phyloP scores from a whole-genome alignment of 2,888 invertebrate genomes.

The Germaria angustata region DNA sequence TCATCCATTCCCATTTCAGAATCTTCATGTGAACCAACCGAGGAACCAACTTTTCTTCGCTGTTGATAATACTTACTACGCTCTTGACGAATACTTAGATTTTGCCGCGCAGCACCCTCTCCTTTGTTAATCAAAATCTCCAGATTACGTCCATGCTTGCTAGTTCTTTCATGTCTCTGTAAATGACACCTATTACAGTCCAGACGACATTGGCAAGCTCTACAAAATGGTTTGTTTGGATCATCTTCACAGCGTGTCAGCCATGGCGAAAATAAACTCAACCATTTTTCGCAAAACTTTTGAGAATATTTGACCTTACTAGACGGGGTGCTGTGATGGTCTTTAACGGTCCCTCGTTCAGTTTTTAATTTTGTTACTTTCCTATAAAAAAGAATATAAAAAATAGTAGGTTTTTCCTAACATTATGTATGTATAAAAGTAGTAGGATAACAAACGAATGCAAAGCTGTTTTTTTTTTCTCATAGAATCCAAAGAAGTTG shows the following conservation, averaged over 20 bases:
- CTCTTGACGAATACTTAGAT: slow-evolving; percentile 74
- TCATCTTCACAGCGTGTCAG: slow-evolving; percentile 73
- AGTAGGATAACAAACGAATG: slow-evolving; percentile 53
- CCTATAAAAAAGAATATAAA: slow-evolving; percentile 69
- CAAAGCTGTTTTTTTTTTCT: slow-evolving; percentile 47
- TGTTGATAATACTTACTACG: slow-evolving; percentile 76
- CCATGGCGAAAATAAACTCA: slow-evolving; percentile 77
- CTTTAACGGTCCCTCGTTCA: slow-evolving; percentile 66
- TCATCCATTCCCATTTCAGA: slow-evolving; percentile 68
- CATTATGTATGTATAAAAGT: slow-evolving; percentile 38
- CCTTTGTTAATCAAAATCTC: slow-evolving; percentile 74
- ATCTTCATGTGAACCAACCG: slow-evolving; percentile 66
- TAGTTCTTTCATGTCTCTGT: slow-evolving; percentile 76
- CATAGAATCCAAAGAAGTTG: not conserved
- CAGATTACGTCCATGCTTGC: slow-evolving; percentile 76
- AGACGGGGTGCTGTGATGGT: slow-evolving; percentile 56
- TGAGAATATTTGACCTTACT: slow-evolving; percentile 75
- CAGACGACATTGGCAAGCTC: slow-evolving; percentile 75
- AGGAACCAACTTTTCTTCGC: slow-evolving; percentile 68
- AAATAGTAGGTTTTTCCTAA: slow-evolving; percentile 54
- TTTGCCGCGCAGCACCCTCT: slow-evolving; percentile 73
- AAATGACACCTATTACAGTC: slow-evolving; percentile 78
- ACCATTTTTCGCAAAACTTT: slow-evolving; percentile 77
- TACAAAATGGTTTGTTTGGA: slow-evolving; percentile 76
- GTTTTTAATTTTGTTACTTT: slow-evolving; percentile 74